phyloP scores from a whole-genome alignment of 2,888 invertebrate species.

The Melanostoma mellinum region DNA sequence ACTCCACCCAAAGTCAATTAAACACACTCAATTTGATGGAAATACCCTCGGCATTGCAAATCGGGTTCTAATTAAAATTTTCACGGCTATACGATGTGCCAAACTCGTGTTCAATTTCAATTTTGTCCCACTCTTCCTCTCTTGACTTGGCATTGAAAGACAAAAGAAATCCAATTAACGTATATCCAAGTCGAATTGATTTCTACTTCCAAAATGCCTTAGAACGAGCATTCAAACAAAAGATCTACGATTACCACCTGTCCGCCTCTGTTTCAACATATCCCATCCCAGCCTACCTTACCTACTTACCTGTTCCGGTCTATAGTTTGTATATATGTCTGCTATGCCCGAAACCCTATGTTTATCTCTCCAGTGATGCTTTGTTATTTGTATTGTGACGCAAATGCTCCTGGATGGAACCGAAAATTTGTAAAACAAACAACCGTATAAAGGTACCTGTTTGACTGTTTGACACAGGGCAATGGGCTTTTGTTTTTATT shows the following conservation, averaged over 20 bases:
- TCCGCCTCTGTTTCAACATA: constrained; percentile 56
- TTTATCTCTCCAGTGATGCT: constrained; percentile 32
- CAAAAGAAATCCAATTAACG: constrained; percentile 62
- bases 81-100: constrained; percentile 54
- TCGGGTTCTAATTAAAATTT: constrained; percentile 61
- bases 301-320: constrained; percentile 48
- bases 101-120: constrained; percentile 50
- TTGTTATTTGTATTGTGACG: constrained; percentile 41
- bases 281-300: constrained; percentile 7
- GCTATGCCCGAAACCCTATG: constrained; percentile 29
- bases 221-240: constrained; percentile 1
- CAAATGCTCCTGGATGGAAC: constrained; percentile 45
- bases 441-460: constrained; percentile 23
- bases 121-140: background rate
- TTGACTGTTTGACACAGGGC: background rate
- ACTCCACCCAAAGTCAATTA: constrained; percentile 45
- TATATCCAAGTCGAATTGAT: constrained; percentile 65
- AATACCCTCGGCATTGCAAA: constrained; percentile 16
- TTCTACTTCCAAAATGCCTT: constrained; percentile 39
- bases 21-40: constrained; percentile 8
- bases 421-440: constrained; percentile 47
- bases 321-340: background rate
- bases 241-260: constrained; percentile 55
- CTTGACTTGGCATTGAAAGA: constrained; percentile 9
- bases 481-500: constrained; percentile 34